phyloP scores from a whole-genome alignment of 53 echinoderm and acorn worm genomes.

The Hippasteria phrygiana region DNA sequence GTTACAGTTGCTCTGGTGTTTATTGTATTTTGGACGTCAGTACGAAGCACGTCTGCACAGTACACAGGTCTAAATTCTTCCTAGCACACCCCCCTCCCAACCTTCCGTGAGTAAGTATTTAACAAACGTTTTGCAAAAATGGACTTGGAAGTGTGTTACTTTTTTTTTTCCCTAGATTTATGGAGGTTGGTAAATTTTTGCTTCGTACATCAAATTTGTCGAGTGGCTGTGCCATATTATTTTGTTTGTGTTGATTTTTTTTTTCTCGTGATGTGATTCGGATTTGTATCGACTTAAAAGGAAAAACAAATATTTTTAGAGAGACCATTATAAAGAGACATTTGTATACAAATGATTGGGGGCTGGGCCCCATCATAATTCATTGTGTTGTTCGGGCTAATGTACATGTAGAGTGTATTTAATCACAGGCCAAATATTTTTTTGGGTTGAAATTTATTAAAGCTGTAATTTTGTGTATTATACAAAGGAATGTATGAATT shows the following conservation, averaged over 20 bases:
- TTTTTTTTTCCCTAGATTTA: background rate
- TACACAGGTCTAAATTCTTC: background rate
- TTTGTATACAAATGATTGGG: conserved; percentile 51
- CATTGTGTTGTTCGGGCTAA: conserved; percentile 13
- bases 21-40: conserved; percentile 16
- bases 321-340: conserved; percentile 35
- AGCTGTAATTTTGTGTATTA: background rate
- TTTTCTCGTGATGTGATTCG: conserved; percentile 44
- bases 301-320: conserved; percentile 20
- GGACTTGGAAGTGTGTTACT: background rate
- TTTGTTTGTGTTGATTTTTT: background rate
- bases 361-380: conserved; percentile 43
- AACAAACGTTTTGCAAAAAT: conserved; percentile 25
- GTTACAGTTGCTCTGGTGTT: background rate
- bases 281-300: conserved; percentile 61
- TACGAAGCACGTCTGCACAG: conserved; percentile 35
- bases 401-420: conserved; percentile 5
- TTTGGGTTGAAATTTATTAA: background rate
- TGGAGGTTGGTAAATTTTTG: background rate
- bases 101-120: background rate
- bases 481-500: background rate
- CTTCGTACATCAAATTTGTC: conserved; percentile 30
- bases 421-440: conserved; percentile 2
- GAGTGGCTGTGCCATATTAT: conserved; percentile 60
- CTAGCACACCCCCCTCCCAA: background rate